Conservation (phyloP, 2,797 vertebrate genomes). For the Notamacropus eugenii region DNA sequence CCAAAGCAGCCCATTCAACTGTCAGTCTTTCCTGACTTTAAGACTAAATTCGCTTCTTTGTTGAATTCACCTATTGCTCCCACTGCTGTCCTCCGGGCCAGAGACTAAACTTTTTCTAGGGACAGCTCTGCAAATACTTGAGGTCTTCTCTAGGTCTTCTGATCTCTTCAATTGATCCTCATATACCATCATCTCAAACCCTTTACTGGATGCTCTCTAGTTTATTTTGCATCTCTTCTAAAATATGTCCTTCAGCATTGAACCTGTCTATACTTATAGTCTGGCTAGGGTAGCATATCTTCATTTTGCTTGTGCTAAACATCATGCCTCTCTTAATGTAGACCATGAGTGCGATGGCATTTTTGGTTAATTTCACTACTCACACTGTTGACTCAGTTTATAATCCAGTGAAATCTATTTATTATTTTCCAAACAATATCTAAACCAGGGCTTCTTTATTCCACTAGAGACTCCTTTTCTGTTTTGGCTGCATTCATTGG, state of each 20-base stretch:
- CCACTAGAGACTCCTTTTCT: too few species aligned
- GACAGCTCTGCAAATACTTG: background rate
- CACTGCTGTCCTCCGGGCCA: background rate
- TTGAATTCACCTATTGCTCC: background rate
- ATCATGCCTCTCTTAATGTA: background rate
- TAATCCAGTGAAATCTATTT: background rate
- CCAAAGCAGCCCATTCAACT: background rate
- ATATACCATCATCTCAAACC: background rate
- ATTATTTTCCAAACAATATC: background rate
- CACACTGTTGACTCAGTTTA: background rate
- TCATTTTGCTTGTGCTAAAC: background rate
- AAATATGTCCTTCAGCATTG: background rate
- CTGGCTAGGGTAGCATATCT: background rate
- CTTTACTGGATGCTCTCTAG: background rate
- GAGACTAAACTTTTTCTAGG: background rate
- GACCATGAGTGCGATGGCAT: background rate
- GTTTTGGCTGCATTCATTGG: too few species aligned
- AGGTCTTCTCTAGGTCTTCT: background rate
- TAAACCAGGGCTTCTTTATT: background rate
- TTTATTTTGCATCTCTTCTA: background rate
- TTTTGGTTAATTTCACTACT: background rate
- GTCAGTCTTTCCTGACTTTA: background rate
- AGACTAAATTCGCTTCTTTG: background rate
- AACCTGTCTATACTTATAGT: background rate
- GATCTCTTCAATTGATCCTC: background rate